Base-by-base conservation (phyloP, 2,888 invertebrate genomes). In the Stenurella melanura region DNA sequence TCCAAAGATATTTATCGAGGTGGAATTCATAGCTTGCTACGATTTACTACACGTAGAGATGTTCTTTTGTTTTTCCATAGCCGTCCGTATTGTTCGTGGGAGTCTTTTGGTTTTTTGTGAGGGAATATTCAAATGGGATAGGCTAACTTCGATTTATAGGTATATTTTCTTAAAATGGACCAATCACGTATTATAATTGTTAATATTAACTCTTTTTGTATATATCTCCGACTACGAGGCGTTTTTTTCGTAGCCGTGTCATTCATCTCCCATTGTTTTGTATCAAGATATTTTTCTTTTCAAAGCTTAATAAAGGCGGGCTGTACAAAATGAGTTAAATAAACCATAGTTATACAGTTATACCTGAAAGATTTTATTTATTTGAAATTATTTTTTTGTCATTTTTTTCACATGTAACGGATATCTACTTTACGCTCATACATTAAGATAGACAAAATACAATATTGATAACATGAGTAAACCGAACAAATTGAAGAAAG, bases 1-100 rank as follows among this genome's bases (percentile, higher is more conserved):
- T 89, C 88, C 88, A 84, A 78, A 84, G 87, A 87, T 88, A 88
- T 88, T 88, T 88, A 88, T 88, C 88, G 88, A 87, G 85, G 84
- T 85, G 86, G 86, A 86, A 85, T 87, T 85, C 86, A 85, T 86
- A 86, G 85, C 84, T 69, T 76, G 81, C 81, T 78, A 81, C 81
- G 80, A 83, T 82, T 80, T 83, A 85, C 84, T 85, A 83, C 81
- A 81, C 82, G 82, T 82, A 83, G 80, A 77, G 79, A 73, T 75
- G 77, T 71, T 79, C 82, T 80, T 83, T 83, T 82, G 81, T 84
- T 83, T 83, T 82, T 83, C 78, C 78, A 75, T 74, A 57, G 76
- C 78, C 76, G 74, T 66, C 77, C 71, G n/a, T 73, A 67, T 78
- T 77, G 77, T 78, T 70, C 61, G 75, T 78, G 76, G 60, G 76